Conservation (phyloP, 2,797 vertebrate species). For the Eulemur mongoz region DNA sequence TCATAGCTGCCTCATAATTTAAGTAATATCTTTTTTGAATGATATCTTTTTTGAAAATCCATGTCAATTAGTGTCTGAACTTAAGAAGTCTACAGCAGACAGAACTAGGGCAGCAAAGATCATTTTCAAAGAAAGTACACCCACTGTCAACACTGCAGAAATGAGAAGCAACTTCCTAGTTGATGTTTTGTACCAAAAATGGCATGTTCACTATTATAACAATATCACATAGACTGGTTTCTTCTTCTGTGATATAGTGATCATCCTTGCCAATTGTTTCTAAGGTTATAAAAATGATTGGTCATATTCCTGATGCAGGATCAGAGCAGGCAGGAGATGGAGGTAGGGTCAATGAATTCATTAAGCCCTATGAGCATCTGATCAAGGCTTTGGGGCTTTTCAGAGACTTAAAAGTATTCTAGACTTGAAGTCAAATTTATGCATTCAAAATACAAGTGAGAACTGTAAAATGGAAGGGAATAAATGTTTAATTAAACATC, state of each 20-base stretch:
- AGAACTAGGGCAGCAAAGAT: conserved; percentile 16
- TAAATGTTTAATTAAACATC: conserved; percentile 62
- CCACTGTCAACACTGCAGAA: neutral
- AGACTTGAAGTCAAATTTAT: conserved; percentile 60
- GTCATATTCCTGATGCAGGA: neutral
- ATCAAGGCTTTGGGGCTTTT: conserved; percentile 49
- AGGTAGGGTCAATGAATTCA: neutral
- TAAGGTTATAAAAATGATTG: neutral
- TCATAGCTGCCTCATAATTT: neutral
- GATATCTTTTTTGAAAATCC: neutral
- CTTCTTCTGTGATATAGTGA: neutral
- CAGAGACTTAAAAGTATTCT: conserved; percentile 31
- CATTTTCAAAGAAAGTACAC: neutral
- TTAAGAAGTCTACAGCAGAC: neutral
- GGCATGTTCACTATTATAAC: neutral
- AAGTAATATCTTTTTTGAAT: neutral
- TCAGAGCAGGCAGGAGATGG: neutral
- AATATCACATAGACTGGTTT: neutral
- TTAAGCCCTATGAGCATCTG: conserved; percentile 3
- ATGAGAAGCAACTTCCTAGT: neutral
- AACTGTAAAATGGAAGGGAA: conserved; percentile 58
- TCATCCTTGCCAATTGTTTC: neutral
- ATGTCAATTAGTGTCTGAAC: neutral
- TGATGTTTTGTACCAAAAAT: neutral
- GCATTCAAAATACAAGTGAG: conserved; percentile 40